phyloP scores from a whole-genome alignment of 2,888 invertebrate genomes.

The Drosophila seclusa region DNA sequence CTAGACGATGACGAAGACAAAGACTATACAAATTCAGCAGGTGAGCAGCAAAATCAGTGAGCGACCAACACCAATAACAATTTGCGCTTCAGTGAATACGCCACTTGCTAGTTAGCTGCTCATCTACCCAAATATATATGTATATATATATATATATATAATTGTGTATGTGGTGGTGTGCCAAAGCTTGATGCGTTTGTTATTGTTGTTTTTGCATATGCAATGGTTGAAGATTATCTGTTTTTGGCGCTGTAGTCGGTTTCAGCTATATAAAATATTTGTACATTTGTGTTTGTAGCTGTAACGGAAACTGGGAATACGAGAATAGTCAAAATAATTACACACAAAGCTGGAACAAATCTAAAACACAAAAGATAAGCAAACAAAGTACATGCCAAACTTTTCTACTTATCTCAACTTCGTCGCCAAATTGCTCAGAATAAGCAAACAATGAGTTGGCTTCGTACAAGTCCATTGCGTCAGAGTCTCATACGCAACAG shows the following conservation, averaged over 20 bases:
- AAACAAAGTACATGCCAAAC: constrained; percentile 61
- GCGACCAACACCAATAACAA: constrained; percentile 30
- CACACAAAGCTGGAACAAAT: constrained; percentile 40
- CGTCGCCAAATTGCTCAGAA: constrained; percentile 43
- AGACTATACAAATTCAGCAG: constrained; percentile 47
- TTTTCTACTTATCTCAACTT: constrained; percentile 47
- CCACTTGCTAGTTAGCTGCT: constrained; percentile 45
- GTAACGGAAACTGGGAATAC: constrained; percentile 40
- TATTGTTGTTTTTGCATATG: constrained; percentile 28
- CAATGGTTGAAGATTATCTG: constrained; percentile 44
- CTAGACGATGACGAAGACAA: constrained; percentile 55
- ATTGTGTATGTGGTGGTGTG: neutral
- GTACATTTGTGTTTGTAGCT: constrained; percentile 19
- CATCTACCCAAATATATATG: constrained; percentile 30
- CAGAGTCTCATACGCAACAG: constrained; percentile 86
- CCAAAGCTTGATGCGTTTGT: constrained; percentile 4
- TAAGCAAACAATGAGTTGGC: constrained; percentile 88
- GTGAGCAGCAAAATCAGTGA: constrained; percentile 47
- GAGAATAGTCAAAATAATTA: constrained; percentile 32
- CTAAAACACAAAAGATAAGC: constrained; percentile 40
- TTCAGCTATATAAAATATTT: constrained; percentile 30
- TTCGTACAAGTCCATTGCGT: constrained; percentile 87
- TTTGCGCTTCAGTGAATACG: constrained; percentile 59
- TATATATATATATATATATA: neutral
- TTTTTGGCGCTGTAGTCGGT: constrained; percentile 24